phyloP scores from a whole-genome alignment of 2,113 vertebrate genomes.

The Hemiscyllium ocellatum region DNA sequence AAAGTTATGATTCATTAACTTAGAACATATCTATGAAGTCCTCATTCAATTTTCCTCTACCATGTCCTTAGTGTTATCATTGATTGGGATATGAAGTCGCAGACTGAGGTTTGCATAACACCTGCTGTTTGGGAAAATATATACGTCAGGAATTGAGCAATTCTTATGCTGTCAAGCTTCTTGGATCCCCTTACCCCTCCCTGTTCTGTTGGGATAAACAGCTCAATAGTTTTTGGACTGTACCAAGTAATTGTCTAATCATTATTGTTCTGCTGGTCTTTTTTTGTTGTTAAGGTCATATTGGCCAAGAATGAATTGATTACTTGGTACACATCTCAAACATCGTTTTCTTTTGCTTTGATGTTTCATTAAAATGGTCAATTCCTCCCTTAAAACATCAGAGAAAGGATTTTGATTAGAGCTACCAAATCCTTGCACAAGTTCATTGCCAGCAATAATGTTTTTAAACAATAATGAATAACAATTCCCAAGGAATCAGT shows the following conservation, averaged over 20 bases:
- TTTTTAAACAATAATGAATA: background rate
- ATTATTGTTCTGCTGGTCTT: background rate
- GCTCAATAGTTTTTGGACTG: background rate
- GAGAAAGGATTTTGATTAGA: background rate
- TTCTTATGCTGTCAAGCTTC: background rate
- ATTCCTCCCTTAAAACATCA: background rate
- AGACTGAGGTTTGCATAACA: no score
- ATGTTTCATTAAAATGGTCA: background rate
- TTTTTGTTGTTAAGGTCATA: background rate
- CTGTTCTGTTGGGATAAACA: background rate
- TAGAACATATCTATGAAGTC: background rate
- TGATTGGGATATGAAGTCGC: no score
- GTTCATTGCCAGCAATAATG: background rate
- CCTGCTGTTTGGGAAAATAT: no score
- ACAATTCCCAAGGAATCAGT: background rate
- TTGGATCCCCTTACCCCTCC: background rate
- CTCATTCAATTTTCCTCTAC: background rate
- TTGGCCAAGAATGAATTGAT: background rate
- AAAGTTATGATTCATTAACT: background rate
- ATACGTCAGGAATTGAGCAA: no score
- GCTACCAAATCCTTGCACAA: background rate
- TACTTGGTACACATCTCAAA: background rate
- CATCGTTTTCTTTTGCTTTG: background rate
- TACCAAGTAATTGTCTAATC: background rate
- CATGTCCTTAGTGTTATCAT: background rate